Percentiles rank a stretch among this genome's conserved stretches.
Evolutionary conservation across 1,140 invertebrate genomes (phyloP).

Genomic region (Drosophila azteca): DNA sequence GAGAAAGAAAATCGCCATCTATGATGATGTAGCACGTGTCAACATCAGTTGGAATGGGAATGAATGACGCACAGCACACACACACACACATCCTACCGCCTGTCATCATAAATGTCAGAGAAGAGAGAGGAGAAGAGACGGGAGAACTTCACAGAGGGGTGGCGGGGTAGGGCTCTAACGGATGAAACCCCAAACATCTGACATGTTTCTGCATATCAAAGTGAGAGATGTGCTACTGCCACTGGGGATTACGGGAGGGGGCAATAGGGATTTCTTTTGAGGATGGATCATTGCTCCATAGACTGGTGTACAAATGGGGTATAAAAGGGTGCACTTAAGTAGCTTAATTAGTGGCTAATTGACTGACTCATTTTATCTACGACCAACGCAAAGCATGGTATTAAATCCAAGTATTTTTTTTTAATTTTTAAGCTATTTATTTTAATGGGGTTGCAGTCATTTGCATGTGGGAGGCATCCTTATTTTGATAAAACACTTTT

Average conservation of each 20-base stretch:
- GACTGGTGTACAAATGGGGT: no score
- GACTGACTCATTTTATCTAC: no score
- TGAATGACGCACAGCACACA: slow-evolving; percentile 19
- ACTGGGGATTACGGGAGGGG: slow-evolving; percentile 5
- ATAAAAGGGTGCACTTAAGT: no score
- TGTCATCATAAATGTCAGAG: slow-evolving; percentile 78
- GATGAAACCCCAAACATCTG: slow-evolving; percentile 37
- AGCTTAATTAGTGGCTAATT: no score
- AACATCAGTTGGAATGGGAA: slow-evolving; percentile 67
- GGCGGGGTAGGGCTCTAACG: slow-evolving; percentile 12
- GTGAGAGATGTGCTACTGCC: background rate
- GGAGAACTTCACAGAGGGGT: slow-evolving; percentile 5
- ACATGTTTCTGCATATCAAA: slow-evolving; percentile 55
- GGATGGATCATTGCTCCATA: background rate
- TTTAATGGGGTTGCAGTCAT: no score
- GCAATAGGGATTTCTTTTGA: background rate
- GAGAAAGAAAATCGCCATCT: slow-evolving; percentile 55
- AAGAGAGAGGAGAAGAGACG: slow-evolving; percentile 4
- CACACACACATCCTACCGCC: slow-evolving; percentile 56
- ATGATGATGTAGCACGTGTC: slow-evolving; percentile 81
- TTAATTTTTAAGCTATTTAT: no score
- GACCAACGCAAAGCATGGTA: no score
- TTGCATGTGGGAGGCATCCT: no score
- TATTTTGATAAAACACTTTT: no score
- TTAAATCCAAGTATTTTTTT: no score